These are phyloP conservation scores for Coregonus sp. DNA, from an alignment of 2,797 vertebrate species.

Conservation along the genomic window DNA sequence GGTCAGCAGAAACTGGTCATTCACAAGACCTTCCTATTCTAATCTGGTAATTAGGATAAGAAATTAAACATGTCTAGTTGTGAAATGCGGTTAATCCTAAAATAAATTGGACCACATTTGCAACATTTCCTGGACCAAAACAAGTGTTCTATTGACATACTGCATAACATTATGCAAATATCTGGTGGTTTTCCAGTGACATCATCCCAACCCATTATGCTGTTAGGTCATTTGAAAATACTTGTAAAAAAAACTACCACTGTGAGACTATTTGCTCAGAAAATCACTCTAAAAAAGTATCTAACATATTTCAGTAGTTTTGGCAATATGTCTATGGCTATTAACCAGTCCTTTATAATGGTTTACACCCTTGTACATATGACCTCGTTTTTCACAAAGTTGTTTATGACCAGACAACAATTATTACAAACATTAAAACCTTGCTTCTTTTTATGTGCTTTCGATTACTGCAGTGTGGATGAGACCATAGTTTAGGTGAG, in stretches of 20 bases:
- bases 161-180: not conserved
- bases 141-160: not conserved
- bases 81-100: not conserved
- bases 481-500: constrained; percentile 25
- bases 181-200: not conserved
- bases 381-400: not conserved
- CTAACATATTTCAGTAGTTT: too few species aligned
- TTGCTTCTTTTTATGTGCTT: constrained; percentile 48
- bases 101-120: not conserved
- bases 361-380: not conserved
- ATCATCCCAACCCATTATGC: not conserved
- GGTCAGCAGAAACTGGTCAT: too few species aligned
- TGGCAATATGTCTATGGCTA: too few species aligned
- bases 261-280: not conserved
- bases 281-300: not conserved
- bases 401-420: not conserved
- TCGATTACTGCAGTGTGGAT: constrained; percentile 57
- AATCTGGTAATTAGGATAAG: too few species aligned
- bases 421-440: not conserved
- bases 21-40: too few species aligned
- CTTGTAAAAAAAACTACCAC: not conserved
- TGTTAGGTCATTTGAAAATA: too few species aligned
- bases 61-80: not conserved
- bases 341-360: not conserved
- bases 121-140: not conserved